These are phyloP conservation scores for Campoletis sonorensis DNA, from an alignment of 1,140 invertebrate genomes.

Conservation along the genomic window DNA sequence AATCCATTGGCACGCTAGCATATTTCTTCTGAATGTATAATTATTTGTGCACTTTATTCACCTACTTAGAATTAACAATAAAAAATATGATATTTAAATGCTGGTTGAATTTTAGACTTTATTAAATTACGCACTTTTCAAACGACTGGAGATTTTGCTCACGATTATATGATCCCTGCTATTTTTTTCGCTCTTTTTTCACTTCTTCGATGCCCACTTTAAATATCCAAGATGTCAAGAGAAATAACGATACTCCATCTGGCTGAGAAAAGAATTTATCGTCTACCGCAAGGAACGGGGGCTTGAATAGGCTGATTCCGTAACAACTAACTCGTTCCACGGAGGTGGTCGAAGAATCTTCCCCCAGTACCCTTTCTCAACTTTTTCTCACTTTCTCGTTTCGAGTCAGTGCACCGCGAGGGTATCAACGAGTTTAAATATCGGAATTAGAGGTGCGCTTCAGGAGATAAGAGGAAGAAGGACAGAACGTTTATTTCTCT, in stretches of 20 bases:
- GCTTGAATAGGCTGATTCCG: conserved; percentile 22
- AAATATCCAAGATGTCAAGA: conserved; percentile 39
- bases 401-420: conserved; percentile 47
- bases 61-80: background rate
- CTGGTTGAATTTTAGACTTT: background rate
- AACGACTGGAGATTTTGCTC: conserved; percentile 22
- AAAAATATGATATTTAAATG: conserved; percentile 18
- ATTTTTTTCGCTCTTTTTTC: conserved; percentile 21
- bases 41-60: background rate
- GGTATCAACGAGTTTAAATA: conserved; percentile 62
- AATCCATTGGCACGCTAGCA: too few relatives aligned
- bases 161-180: conserved; percentile 27
- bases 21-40: background rate
- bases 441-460: conserved; percentile 47
- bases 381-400: conserved; percentile 40
- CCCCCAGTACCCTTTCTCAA: background rate
- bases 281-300: conserved; percentile 1
- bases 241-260: conserved; percentile 41
- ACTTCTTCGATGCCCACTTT: conserved; percentile 14
- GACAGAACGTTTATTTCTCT: conserved; percentile 20
- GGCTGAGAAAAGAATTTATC: conserved; percentile 38
- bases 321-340: conserved; percentile 15
- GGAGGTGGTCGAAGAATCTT: conserved; percentile 22
- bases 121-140: background rate
- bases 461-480: conserved; percentile 41